A percentile compares a stretch with the other conserved stretches of the same genome.
These are phyloP conservation scores for Merodon equestris DNA, from an alignment of 2,888 invertebrate genomes.

Conservation along the genomic window DNA sequence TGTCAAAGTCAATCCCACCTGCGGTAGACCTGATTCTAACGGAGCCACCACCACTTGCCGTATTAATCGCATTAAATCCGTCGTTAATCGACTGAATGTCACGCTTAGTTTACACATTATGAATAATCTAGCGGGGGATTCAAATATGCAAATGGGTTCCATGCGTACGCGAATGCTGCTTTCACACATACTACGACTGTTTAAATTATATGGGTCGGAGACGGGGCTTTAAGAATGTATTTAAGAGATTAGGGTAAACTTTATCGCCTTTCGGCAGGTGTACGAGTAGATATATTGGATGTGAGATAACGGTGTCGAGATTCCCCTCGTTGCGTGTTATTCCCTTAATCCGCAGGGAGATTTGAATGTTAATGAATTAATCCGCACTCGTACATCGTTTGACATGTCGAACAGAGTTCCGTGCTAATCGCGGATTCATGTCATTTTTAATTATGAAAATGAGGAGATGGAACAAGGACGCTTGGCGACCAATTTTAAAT, in stretches of 20 bases:
- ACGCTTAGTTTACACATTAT: background rate
- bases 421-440: conserved; percentile 39
- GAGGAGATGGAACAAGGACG: no score
- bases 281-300: background rate
- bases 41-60: background rate
- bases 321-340: background rate
- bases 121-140: conserved; percentile 10
- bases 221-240: no score
- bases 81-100: conserved; percentile 4
- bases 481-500: no score
- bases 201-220: no score
- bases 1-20: background rate
- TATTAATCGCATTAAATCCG: conserved; percentile 2
- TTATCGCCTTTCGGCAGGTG: background rate
- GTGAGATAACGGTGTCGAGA: no score
- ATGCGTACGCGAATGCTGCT: background rate
- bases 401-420: conserved; percentile 20
- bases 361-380: conserved; percentile 49
- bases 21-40: background rate
- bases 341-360: conserved; percentile 15
- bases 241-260: background rate
- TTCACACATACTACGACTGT: background rate
- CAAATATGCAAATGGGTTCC: background rate
- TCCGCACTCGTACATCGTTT: conserved; percentile 23
- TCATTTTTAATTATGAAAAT: conserved; percentile 30